Base-by-base conservation (phyloP, 2,797 vertebrate genomes). In the Euthynnus affinis region DNA sequence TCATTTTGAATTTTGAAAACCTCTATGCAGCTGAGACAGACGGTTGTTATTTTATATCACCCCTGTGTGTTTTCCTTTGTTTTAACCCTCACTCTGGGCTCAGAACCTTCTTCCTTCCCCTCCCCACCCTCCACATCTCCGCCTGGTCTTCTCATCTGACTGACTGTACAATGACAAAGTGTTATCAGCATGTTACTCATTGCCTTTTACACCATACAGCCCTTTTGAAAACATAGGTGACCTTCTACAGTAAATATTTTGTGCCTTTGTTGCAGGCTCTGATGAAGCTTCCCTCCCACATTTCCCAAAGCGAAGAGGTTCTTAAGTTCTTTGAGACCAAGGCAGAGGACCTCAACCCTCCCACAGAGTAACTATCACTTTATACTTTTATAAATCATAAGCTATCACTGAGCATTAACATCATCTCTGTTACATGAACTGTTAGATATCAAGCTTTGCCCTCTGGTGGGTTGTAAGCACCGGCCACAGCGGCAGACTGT, bases 321-420 rank as follows among this genome's bases (percentile, higher is more conserved):
- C 96, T 97, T 58, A 94, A 93, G 58, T 99, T 99, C 93, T 98
- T 99, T n/a, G 97, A 99, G 89, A 95, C 97, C 78, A 96, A 96
- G 18, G 95, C 96, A 17, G 97, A 98, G 64, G 97, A 99, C 87
- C 94, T 99, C 70, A 97, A 97, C 83, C 97, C 97, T 87, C 97
- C 97, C 5, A 96, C 96, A 90, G 97, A 98, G 97, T 97, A 74
- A 78, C 78, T 74, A 32, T 57, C 55, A 60, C 55, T 40, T 20
- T 27, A 44, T 29, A 40, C 18, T 77, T 77, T 59, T 2, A 58
- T 7, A 78, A 76, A 61, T 57, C 23, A 71, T 9, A 32, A 48
- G 18, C 4, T 69, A 40, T 73, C 56, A 61, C 32, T 78, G 10
- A 74, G 32, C 22, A 74, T 67, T 67, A 76, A 44, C 9, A n/a